phyloP scores from a whole-genome alignment of 2,113 vertebrate genomes.

The Mormoops blainvillei region DNA sequence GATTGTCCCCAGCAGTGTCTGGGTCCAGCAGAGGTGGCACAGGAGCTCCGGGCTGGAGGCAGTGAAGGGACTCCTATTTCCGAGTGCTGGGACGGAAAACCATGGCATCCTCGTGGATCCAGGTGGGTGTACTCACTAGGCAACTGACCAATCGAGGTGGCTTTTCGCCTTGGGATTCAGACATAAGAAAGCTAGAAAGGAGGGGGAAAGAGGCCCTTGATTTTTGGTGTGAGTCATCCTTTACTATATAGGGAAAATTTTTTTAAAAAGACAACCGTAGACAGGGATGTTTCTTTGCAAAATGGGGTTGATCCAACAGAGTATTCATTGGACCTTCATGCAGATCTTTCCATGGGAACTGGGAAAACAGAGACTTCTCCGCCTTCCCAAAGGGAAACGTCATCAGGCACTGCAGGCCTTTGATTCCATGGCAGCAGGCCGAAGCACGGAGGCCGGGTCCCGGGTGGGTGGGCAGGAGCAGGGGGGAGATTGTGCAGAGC shows the following conservation, averaged over 20 bases:
- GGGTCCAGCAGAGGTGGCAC: neutral
- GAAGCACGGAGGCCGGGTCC: neutral
- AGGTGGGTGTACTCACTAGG: accelerated
- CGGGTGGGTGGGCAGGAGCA: accelerated
- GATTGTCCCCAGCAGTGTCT: neutral
- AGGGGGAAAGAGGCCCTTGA: neutral
- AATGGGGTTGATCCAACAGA: neutral
- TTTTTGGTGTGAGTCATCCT: too few species aligned
- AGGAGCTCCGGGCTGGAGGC: neutral
- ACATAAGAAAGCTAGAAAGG: neutral
- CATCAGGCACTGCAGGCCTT: accelerated
- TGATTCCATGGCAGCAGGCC: neutral
- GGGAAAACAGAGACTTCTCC: neutral
- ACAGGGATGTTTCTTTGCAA: neutral
- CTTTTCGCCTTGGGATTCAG: neutral
- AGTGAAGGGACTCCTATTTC: neutral
- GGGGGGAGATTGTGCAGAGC: accelerated
- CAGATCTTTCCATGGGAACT: neutral
- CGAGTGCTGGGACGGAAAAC: neutral
- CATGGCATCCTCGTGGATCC: too few species aligned
- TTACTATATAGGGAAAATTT: neutral
- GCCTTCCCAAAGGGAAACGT: neutral
- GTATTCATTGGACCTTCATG: neutral
- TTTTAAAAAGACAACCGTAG: neutral
- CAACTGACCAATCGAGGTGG: too few species aligned